Evolutionary conservation across 35 echinoderm and acorn worm species (phyloP), one percentile per base, ranked within the genome.

Genomic region (Anneissia japonica): DNA sequence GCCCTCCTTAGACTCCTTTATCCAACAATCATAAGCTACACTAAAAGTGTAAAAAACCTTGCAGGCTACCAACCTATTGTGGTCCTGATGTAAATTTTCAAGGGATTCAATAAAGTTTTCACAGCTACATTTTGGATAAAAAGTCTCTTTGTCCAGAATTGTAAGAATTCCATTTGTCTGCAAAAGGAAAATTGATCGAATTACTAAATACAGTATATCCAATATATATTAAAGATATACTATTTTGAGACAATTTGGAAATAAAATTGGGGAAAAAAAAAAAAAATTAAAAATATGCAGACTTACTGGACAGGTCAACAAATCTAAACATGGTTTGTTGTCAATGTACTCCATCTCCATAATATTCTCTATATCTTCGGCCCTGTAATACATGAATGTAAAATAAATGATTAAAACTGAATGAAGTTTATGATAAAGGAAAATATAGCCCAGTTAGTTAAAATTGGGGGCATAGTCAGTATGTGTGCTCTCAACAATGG

Each of bases 281-380:
- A 43, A 43, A 6, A 14, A 43, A 43, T 14, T 43, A 6, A 43
- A 37, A 55, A 35, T 19, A 40, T 83, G 31, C 0, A 74, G 0
- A 38, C 77, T 32, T 90, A 99, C 96, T 89, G 93, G 86, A 73
- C 79, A 36, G 35, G 81, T 77, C 6, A 90, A 26, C 0, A 99
- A 80, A 26, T 99, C 86, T 33, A 92, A 30, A 32, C 90, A 83
- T 30, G 89, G 83, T 45, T 83, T 84, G 86, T 93, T 99, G 80
- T 94, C 89, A 16, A 73, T 74, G 79, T 93, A 99, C 76, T 85
- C 83, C 23, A 94, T 76, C 0, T 74, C 77, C 10, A 95, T 46
- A 32, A 91, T 89, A 85, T 81, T 91, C 31, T 85, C 85, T 38
- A 95, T 86, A 26, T 79, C 35, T 36, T 89, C 90, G 14, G 89